Base-by-base conservation (phyloP, 2,888 invertebrate genomes). In the Euproctis similis region DNA sequence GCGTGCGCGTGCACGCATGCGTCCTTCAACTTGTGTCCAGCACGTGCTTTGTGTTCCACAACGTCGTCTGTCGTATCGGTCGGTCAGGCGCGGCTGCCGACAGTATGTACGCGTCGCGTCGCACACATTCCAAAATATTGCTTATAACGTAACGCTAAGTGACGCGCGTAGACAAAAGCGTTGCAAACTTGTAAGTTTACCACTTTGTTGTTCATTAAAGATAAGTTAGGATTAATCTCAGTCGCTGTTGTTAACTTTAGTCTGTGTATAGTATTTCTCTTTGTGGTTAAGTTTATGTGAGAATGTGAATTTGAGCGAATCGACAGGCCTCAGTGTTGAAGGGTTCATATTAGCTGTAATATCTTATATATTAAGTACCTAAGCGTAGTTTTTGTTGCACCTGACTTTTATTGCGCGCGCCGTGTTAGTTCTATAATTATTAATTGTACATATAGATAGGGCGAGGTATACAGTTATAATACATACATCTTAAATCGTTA, bases 131-230 rank as follows among this genome's bases (percentile, higher is more conserved):
- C 82, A 82, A 77, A 76, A 75, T 68, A 76, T 70, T 66, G 61
- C 61, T 68, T 58, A 59, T n/a, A n/a, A 62, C 54, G 67, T 70
- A 69, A 69, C 68, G 69, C 64, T 53, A 59, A 45, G 65, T 64
- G 72, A 59, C 67, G 68, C 69, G 67, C 62, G 59, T 59, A 65
- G 50, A 52, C 53, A 49, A 56, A 51, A 62, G 73, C 75, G 74
- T 69, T 69, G 59, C 71, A 61, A 57, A 62, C 66, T 75, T 69
- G 76, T 4, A 73, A 71, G 72, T 80, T 81, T 78, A 80, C 82
- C 82, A 82, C 81, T 77, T 73, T 80, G 81, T 78, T 82, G 82
- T 82, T 82, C 82, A 82, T 81, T 81, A 82, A 73, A 69, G 74
- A 67, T 82, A 82, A 82, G 82, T 73, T 82, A 82, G 81, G 55